Conservation (phyloP, 2,797 vertebrate genomes). For the Neoniphon sammara region DNA sequence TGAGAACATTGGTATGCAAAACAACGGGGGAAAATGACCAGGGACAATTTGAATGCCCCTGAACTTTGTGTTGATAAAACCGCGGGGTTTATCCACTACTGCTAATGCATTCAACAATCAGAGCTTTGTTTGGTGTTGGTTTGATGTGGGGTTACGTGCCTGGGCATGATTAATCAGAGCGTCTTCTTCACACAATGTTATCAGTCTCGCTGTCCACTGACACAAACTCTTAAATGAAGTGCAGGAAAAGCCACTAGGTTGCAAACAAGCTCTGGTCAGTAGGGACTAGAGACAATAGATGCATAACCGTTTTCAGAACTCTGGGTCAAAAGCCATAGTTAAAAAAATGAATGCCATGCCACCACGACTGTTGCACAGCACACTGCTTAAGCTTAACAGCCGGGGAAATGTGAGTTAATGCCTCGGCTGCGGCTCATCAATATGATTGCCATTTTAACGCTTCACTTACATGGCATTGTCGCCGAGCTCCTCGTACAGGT, state of each 20-base stretch:
- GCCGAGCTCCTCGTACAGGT: conserved; percentile 96
- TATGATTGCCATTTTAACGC: conserved; percentile 58
- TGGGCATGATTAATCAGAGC: conserved; percentile 45
- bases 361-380: neutral
- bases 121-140: conserved; percentile 45
- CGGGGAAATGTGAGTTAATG: conserved; percentile 40
- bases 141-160: conserved; percentile 28
- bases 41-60: conserved; percentile 31
- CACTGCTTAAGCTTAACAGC: conserved; percentile 40
- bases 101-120: conserved; percentile 47
- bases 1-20: conserved; percentile 53
- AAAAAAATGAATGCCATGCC: too few relatives aligned
- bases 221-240: conserved; percentile 29
- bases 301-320: too few relatives aligned
- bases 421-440: conserved; percentile 47
- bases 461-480: conserved; percentile 96
- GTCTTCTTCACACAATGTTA: neutral
- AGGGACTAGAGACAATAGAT: too few relatives aligned
- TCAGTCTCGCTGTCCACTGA: neutral
- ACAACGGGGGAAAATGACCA: conserved; percentile 27
- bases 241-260: neutral
- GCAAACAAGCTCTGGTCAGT: neutral
- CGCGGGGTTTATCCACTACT: conserved; percentile 46
- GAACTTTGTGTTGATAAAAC: conserved; percentile 53
- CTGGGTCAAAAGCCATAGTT: too few relatives aligned